phyloP scores from a whole-genome alignment of 2,797 vertebrate genomes.

The Sebastes jordani region DNA sequence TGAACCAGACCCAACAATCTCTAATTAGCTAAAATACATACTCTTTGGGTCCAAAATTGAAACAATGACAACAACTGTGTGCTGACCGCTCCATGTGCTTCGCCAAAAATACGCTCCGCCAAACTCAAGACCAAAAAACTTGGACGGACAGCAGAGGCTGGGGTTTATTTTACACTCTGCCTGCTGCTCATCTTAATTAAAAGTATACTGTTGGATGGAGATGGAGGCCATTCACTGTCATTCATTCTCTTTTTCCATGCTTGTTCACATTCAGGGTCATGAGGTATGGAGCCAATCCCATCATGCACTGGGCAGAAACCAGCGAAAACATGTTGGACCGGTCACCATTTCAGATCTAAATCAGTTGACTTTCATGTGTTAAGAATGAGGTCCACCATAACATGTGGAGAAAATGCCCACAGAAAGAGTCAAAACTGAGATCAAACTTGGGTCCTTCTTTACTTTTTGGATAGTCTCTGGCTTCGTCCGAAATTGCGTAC shows the following conservation, averaged over 20 bases:
- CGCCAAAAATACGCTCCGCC: constrained; percentile 1
- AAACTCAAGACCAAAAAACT: neutral
- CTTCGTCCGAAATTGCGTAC: too few relatives aligned
- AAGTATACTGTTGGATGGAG: constrained; percentile 30
- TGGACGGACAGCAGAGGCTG: neutral
- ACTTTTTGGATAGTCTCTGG: neutral
- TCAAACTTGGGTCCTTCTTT: neutral
- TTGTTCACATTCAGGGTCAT: constrained; percentile 7
- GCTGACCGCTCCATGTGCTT: neutral
- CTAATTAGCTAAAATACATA: constrained; percentile 63
- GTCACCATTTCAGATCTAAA: neutral
- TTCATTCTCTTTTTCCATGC: neutral
- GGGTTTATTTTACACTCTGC: neutral
- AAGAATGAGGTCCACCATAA: neutral
- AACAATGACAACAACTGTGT: constrained; percentile 32
- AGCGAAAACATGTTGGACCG: neutral
- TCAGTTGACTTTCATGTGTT: neutral
- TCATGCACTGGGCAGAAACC: neutral
- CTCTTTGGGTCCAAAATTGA: constrained; percentile 33
- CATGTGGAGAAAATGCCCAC: neutral
- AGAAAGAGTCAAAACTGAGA: neutral
- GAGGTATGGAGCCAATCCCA: neutral
- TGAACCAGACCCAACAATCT: constrained; percentile 44
- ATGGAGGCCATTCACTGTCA: constrained; percentile 1
- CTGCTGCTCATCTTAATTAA: constrained; percentile 21